Conservation (phyloP, 2,888 invertebrate genomes). For the Eurytoma californica region DNA sequence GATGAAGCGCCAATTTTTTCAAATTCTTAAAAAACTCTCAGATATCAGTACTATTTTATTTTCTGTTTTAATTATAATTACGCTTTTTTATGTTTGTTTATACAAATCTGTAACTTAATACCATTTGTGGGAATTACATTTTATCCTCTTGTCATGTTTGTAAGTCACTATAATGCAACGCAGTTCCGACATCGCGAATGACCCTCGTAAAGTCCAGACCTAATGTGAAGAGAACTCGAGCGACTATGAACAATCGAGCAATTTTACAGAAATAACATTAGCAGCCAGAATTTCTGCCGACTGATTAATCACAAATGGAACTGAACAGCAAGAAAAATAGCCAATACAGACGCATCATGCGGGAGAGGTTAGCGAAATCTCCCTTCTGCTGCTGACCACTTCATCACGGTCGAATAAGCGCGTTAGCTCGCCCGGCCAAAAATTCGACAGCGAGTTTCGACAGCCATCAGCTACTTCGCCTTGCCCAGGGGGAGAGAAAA, state of each 20-base stretch:
- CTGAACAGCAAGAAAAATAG: slow-evolving; percentile 51
- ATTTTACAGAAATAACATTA: slow-evolving; percentile 17
- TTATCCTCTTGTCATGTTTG: no score
- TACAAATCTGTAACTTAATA: no score
- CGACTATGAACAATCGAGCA: neutral
- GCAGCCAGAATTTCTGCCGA: slow-evolving; percentile 17
- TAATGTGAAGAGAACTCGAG: no score
- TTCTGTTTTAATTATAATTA: no score
- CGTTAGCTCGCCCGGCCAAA: slow-evolving; percentile 12
- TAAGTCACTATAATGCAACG: no score
- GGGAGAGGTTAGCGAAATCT: slow-evolving; percentile 37
- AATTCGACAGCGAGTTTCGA: slow-evolving; percentile 19
- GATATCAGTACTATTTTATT: no score
- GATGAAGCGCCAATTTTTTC: no score
- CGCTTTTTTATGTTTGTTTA: no score
- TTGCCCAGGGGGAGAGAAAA: slow-evolving; percentile 22
- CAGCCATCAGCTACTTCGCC: neutral
- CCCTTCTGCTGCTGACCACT: slow-evolving; percentile 42
- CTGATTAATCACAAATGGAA: slow-evolving; percentile 42
- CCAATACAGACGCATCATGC: slow-evolving; percentile 30
- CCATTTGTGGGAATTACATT: no score
- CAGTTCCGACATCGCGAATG: no score
- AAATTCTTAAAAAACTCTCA: no score
- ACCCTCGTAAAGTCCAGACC: no score
- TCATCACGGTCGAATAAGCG: slow-evolving; percentile 40